Conservation (phyloP, 2,888 invertebrate species). For the Dynastes hyllus region DNA sequence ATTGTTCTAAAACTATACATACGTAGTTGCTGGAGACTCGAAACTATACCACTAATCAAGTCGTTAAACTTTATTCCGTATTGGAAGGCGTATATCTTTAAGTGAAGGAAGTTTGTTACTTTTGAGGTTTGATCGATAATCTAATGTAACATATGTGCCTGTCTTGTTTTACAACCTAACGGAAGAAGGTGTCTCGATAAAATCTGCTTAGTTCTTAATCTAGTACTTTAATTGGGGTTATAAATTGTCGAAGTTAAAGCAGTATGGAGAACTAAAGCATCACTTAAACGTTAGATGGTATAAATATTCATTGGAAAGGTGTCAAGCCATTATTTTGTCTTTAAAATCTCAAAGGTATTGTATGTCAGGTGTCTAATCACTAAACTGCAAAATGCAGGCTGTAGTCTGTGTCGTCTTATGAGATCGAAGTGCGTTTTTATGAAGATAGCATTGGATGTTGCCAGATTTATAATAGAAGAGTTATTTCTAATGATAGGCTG, state of each 20-base stretch:
- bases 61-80: slow-evolving; percentile 34
- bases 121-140: slow-evolving; percentile 3
- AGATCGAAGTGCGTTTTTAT: no score
- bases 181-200: not conserved
- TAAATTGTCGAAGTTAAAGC: not conserved
- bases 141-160: not conserved
- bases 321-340: not conserved
- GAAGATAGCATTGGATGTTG: no score
- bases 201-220: slow-evolving; percentile 6
- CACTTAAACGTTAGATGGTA: not conserved
- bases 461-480: no score
- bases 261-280: not conserved
- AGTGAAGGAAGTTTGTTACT: not conserved
- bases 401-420: no score
- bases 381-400: not conserved
- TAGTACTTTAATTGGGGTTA: slow-evolving; percentile 1
- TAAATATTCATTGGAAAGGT: not conserved
- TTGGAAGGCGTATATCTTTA: slow-evolving; percentile 11
- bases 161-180: slow-evolving; percentile 15
- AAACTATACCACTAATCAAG: slow-evolving; percentile 37
- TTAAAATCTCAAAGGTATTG: no score
- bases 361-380: no score
- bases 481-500: no score
- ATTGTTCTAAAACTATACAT: slow-evolving; percentile 33
- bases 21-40: not conserved